Base-by-base conservation (phyloP, 1,140 invertebrate genomes). In the Watersipora subatra region DNA sequence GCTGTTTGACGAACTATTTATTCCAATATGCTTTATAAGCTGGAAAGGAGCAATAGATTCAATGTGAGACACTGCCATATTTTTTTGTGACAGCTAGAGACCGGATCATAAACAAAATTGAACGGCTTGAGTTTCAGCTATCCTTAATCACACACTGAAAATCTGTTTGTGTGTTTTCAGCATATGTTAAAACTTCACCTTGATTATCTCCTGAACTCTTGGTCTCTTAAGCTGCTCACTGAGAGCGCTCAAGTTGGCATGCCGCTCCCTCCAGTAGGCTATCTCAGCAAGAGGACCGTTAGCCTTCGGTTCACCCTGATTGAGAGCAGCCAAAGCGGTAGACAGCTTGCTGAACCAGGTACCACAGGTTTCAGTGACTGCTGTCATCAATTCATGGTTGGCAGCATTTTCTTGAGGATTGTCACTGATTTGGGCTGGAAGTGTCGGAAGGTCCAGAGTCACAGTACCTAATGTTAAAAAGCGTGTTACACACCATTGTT, bases 181-280 rank as follows among this genome's bases (percentile, higher is more conserved):
- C n/a, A n/a, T n/a, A n/a, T n/a, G n/a, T n/a, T n/a, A n/a, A n/a
- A n/a, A n/a, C n/a, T n/a, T 7, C 22, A 59, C 58, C 58, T 59
- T 64, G 12, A 76, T 64, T 1, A 88, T 85, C 67, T 83, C 80
- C 22, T 84, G 75, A 0, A 89, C 84, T 56, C 82, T 82, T 0
- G 84, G 82, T n/a, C 85, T 83, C 69, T 89, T 87, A 15, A 91
- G 72, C 71, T 91, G 88, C 70, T 91, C 88, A 29, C 87, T 83
- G 0, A 90, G 76, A 15, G 85, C 79, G 24, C 87, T 87, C 7
- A 90, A 80, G 66, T 85, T 85, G 0, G 84, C 84, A 70, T 89
- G 84, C 69, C 85, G 79, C 65, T 88, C 85, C 27, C 86, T 83
- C 90, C 90, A 92, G 66, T 87, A 88, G 30, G 86, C 84, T 68